Evolutionary conservation across 2,113 vertebrate genomes (phyloP).

Genomic region (Microtus montanus): DNA sequence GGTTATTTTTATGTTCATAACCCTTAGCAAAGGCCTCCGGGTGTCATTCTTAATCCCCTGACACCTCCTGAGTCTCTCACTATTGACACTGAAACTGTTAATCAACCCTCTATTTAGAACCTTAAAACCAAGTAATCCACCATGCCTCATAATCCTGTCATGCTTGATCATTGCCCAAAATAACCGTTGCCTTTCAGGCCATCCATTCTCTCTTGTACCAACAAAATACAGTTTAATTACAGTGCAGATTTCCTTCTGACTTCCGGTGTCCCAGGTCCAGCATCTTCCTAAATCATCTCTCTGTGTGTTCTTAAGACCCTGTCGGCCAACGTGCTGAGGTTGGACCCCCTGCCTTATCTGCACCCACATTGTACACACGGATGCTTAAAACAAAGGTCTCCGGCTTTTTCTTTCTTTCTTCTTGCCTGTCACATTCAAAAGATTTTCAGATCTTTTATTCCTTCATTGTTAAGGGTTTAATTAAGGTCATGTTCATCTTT

Average conservation of each 20-base stretch:
- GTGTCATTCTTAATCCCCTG: background rate
- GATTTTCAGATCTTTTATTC: background rate
- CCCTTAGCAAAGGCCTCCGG: background rate
- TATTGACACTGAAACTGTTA: conserved; percentile 23
- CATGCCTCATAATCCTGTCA: background rate
- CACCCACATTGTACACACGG: background rate
- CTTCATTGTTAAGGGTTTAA: background rate
- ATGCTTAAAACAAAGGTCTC: background rate
- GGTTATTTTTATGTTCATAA: conserved; percentile 28
- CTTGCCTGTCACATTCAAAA: background rate
- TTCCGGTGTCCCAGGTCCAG: background rate
- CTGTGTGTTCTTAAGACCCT: background rate
- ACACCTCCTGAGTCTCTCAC: background rate
- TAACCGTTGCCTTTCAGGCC: background rate
- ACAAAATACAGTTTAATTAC: background rate
- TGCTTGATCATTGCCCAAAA: conserved; percentile 20
- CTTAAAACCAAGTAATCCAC: conserved; percentile 21
- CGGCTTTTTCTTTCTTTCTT: background rate
- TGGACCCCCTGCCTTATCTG: background rate
- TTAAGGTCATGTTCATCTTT: background rate
- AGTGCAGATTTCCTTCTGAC: background rate
- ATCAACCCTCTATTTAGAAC: conserved; percentile 51
- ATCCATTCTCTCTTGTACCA: background rate
- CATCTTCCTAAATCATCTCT: background rate
- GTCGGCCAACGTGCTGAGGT: background rate